A percentile compares a stretch with the other conserved stretches of the same genome.
Conservation (phyloP, 2,888 invertebrate genomes). For the Andrena bicolor region DNA sequence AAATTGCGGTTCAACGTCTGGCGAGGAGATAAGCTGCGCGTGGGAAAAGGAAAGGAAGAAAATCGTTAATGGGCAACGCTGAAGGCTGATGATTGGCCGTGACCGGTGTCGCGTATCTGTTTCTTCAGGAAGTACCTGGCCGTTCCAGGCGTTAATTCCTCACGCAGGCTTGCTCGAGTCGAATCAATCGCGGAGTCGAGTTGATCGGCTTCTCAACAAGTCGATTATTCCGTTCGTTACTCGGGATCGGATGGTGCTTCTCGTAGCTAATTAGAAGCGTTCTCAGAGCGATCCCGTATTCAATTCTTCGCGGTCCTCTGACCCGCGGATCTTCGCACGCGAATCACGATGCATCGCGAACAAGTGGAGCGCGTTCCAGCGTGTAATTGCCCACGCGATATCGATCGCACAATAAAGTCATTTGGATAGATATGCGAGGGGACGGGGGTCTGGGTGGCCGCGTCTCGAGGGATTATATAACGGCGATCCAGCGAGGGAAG, state of each 20-base stretch:
- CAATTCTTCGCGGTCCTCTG: constrained; percentile 12
- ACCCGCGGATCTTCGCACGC: constrained; percentile 37
- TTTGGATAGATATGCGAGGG: constrained; percentile 21
- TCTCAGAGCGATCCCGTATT: constrained; percentile 34
- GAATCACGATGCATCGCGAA: constrained; percentile 67
- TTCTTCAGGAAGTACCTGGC: constrained; percentile 68
- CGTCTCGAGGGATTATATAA: constrained; percentile 47
- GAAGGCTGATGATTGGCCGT: constrained; percentile 81
- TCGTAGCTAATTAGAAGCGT: constrained; percentile 43
- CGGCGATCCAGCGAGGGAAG: constrained; percentile 29
- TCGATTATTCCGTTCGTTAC: not conserved
- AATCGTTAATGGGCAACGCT: constrained; percentile 64
- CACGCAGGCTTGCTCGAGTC: not conserved
- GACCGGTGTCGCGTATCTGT: constrained; percentile 71
- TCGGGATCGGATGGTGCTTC: not conserved
- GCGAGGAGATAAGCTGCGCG: constrained; percentile 37
- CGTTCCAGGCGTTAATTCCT: constrained; percentile 34
- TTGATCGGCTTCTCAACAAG: not conserved
- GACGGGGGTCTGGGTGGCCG: not conserved
- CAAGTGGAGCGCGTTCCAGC: not conserved
- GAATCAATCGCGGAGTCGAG: too few species aligned
- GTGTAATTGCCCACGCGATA: constrained; percentile 71
- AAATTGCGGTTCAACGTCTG: constrained; percentile 31
- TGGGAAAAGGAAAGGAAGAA: constrained; percentile 59
- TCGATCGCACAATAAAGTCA: constrained; percentile 35